Conservation (phyloP, 2,113 vertebrate genomes). For the Ceratotherium simum region DNA sequence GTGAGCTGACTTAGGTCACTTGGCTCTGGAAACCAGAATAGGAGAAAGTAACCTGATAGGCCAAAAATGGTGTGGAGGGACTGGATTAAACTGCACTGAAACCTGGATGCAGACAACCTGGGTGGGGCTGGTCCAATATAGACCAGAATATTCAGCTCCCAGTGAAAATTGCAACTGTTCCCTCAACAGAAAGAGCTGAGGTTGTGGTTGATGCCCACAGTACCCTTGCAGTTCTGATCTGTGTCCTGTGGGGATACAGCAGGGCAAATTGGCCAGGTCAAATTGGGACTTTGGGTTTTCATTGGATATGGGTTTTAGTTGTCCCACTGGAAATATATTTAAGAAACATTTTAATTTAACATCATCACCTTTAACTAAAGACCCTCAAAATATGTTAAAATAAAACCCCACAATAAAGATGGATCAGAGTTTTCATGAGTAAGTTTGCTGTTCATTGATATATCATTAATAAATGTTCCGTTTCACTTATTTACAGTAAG, state of each 20-base stretch:
- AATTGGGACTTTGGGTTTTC: not conserved
- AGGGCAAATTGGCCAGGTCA: too few relatives aligned
- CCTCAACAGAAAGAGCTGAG: not conserved
- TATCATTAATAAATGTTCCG: not conserved
- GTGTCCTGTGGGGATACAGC: not conserved
- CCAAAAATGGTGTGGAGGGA: not conserved
- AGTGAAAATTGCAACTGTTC: not conserved
- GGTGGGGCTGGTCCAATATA: not conserved
- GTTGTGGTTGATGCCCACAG: rapidly evolving
- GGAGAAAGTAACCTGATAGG: not conserved
- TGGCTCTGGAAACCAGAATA: not conserved
- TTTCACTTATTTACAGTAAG: not conserved
- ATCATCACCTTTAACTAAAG: not conserved
- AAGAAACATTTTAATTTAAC: not conserved
- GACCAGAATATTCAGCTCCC: not conserved
- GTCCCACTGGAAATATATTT: not conserved
- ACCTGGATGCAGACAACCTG: not conserved
- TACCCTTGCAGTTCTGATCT: not conserved
- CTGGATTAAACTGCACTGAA: not conserved
- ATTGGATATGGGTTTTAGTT: not conserved
- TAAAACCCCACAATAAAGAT: not conserved
- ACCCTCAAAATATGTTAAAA: not conserved
- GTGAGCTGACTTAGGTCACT: not conserved
- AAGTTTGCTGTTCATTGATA: not conserved
- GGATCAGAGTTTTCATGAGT: not conserved